phyloP scores from a whole-genome alignment of 2,888 invertebrate species.

The Noctua janthe region DNA sequence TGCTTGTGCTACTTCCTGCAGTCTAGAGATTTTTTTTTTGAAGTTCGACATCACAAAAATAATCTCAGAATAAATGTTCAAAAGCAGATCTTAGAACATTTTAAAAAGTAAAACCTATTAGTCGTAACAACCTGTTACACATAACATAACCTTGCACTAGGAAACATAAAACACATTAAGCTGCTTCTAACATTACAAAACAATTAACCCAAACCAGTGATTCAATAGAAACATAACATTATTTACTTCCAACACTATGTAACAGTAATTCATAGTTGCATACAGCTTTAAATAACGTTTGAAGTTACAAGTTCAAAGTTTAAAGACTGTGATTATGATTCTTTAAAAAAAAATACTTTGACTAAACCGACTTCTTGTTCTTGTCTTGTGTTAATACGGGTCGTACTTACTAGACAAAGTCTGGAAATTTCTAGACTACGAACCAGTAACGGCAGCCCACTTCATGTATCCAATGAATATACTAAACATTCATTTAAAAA shows the following conservation, averaged over 20 bases:
- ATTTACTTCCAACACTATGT: constrained; percentile 12
- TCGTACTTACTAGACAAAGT: no score
- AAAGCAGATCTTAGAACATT: not conserved
- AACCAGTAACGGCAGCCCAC: no score
- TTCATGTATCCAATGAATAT: no score
- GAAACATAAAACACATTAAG: constrained; percentile 1
- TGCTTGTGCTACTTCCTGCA: not conserved
- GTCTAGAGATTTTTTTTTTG: not conserved
- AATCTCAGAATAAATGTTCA: not conserved
- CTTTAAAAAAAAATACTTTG: not conserved
- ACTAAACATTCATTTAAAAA: no score
- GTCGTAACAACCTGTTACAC: not conserved
- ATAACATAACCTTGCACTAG: not conserved
- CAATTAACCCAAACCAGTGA: constrained; percentile 10
- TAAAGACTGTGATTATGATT: not conserved
- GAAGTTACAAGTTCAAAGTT: constrained; percentile 1
- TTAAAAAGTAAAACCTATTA: not conserved
- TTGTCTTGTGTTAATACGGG: no score
- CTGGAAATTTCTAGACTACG: no score
- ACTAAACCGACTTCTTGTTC: not conserved
- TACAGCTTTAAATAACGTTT: constrained; percentile 24
- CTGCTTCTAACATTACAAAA: constrained; percentile 20
- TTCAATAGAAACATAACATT: constrained; percentile 24
- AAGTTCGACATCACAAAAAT: not conserved
- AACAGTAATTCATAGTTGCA: constrained; percentile 14